Evolutionary conservation across 2,797 vertebrate genomes (phyloP).

Genomic region (Periophthalmus magnuspinnatus): DNA sequence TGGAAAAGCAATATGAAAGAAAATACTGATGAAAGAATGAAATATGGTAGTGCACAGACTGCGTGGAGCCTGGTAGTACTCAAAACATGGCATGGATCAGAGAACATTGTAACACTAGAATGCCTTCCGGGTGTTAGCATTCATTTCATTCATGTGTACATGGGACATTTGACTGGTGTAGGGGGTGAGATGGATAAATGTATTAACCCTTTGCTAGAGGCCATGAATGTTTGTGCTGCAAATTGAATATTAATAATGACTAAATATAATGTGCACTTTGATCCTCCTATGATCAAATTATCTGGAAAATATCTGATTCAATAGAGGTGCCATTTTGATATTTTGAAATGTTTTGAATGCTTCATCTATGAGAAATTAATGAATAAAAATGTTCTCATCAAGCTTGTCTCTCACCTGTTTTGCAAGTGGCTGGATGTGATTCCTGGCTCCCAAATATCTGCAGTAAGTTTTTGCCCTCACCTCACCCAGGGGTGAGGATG

Average conservation of each 20-base stretch:
- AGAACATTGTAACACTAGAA: neutral
- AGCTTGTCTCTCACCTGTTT: too few relatives aligned
- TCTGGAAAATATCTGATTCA: neutral
- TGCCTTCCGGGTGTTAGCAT: conserved; percentile 23
- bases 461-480: too few relatives aligned
- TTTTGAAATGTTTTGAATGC: neutral
- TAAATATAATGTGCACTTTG: neutral
- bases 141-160: conserved; percentile 35
- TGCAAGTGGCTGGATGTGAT: too few relatives aligned
- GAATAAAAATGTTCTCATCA: too few relatives aligned
- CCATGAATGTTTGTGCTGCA: neutral
- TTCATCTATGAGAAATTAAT: neutral
- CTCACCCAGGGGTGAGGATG: too few relatives aligned
- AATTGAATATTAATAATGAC: neutral
- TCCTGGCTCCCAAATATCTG: too few relatives aligned
- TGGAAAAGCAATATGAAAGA: conserved; percentile 41
- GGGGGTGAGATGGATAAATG: conserved; percentile 24
- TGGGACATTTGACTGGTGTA: conserved; percentile 27
- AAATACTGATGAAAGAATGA: conserved; percentile 26
- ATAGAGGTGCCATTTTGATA: neutral
- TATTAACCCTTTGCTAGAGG: conserved; percentile 6
- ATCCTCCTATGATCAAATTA: neutral
- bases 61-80: neutral
- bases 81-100: neutral
- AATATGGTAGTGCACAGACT: conserved; percentile 17